A percentile compares a stretch with the other conserved stretches of the same genome.
phyloP scores from a whole-genome alignment of 2,113 vertebrate genomes.

The Salvator merianae region DNA sequence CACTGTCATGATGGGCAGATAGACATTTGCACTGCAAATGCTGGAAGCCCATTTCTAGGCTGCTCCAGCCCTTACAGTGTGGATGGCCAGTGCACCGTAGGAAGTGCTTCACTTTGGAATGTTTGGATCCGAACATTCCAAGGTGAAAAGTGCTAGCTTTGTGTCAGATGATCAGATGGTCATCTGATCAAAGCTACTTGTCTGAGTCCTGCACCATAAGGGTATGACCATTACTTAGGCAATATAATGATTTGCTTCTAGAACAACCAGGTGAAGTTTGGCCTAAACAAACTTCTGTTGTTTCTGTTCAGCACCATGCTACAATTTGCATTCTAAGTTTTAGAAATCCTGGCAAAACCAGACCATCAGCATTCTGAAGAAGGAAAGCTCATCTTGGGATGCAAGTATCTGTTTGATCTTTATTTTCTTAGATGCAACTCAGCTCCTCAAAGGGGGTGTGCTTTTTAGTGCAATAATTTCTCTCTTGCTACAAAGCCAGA shows the following conservation, averaged over 20 bases:
- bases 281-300: too few relatives aligned
- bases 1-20: too few relatives aligned
- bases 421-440: neutral
- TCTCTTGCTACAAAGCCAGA: conserved; percentile 1
- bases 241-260: neutral
- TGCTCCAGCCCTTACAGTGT: too few relatives aligned
- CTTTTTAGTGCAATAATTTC: conserved; percentile 1
- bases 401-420: neutral
- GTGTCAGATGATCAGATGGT: too few relatives aligned
- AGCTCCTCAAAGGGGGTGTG: neutral
- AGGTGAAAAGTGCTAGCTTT: too few relatives aligned
- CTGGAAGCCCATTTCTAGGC: too few relatives aligned
- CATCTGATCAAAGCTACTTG: neutral
- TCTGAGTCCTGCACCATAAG: neutral
- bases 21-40: too few relatives aligned
- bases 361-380: neutral
- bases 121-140: too few relatives aligned
- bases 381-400: neutral
- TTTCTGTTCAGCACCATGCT: neutral
- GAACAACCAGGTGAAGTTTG: too few relatives aligned
- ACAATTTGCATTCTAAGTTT: neutral
- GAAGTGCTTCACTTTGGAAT: too few relatives aligned
- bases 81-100: too few relatives aligned
- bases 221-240: neutral
- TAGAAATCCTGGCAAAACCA: neutral